Evolutionary conservation across 1,140 invertebrate species (phyloP), one percentile per base, ranked within the genome.

Genomic region (Ladona fulva): DNA sequence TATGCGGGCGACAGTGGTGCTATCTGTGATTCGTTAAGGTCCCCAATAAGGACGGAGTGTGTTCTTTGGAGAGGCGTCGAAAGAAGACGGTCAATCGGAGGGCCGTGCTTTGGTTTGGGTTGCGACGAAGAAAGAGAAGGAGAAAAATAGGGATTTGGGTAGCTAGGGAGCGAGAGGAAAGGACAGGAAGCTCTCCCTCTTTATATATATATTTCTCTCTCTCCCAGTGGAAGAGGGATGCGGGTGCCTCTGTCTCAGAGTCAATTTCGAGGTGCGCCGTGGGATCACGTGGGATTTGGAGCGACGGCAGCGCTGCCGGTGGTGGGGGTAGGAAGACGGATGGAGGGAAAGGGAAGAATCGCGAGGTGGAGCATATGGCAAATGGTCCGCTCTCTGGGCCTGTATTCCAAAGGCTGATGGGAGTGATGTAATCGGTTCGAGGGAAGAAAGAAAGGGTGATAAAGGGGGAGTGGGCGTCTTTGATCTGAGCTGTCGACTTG

Each of bases 261-360:
- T 66, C 52, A 66, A 66, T 66, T 66, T 66, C 52, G 52, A 66
- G 52, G 52, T 66, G 52, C 52, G 52, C 52, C n/a, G 12, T 66
- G 52, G 52, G 52, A 66, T 66, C 52, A 66, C 52, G 52, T 66
- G 52, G 52, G 52, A 66, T 66, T 66, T 66, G 52, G 52, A 66
- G 52, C 52, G 52, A 66, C 52, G 52, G 52, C n/a, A 22, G 52
- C 52, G 14, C 52, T 22, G 52, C 5, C 12, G 12, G 52, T 66
- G 52, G 52, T 19, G n/a, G 52, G 52, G n/a, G n/a, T 66, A 66
- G n/a, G n/a, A 66, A 66, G 52, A 66, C 16, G 52, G 52, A 66
- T 19, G n/a, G 52, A 22, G 52, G 14, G 52, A 52, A 19, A 52
- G 44, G 44, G 44, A 52, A 52, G 44, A 19, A 12, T 19, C 16